Base-by-base conservation (phyloP, 2,797 vertebrate species). In the Cercopithecus mitis region DNA sequence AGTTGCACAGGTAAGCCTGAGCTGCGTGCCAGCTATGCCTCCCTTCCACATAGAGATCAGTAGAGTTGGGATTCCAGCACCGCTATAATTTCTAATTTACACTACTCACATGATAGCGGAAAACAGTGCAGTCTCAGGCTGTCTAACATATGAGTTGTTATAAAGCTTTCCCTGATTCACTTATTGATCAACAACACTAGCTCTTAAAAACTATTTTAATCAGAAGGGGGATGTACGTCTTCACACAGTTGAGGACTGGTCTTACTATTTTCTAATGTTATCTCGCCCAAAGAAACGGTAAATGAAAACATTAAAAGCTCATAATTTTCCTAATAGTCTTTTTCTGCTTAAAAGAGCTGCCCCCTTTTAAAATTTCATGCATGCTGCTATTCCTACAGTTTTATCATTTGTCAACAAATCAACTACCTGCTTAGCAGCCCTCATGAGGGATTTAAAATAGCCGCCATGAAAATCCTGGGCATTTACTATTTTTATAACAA, bases 351-450 rank as follows among this genome's bases (percentile, higher is more conserved):
- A 98, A 98, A 97, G 97, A 93, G 84, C 90, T 92, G 95, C 81
- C 88, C 84, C 95, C 93, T 98, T 98, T 98, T 96, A 98, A 98
- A 98, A 98, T 98, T 98, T 98, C 97, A 98, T 91, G 98, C 96
- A 97, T 98, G 98, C 97, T 98, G 97, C 97, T 98, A 95, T 98
- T 97, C 95, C 97, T 98, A 93, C 95, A 97, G 97, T 98, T 99
- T 98, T 98, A 98, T 98, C 98, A 98, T 99, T 99, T 98, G 98
- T 98, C 98, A 98, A 98, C 99, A 99, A 98, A 99, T 99, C 98
- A 98, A 98, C 98, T 98, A 98, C 98, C 98, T 98, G 98, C 94
- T 98, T 98, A 98, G 98, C 97, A 97, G 98, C 98, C 95, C 98
- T 98, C 98, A 91, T 88, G 98, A 99, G 98, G 97, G 98, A 98